phyloP scores from a whole-genome alignment of 92 coral and sea anemone species.

The Anthopleura xanthogrammica region DNA sequence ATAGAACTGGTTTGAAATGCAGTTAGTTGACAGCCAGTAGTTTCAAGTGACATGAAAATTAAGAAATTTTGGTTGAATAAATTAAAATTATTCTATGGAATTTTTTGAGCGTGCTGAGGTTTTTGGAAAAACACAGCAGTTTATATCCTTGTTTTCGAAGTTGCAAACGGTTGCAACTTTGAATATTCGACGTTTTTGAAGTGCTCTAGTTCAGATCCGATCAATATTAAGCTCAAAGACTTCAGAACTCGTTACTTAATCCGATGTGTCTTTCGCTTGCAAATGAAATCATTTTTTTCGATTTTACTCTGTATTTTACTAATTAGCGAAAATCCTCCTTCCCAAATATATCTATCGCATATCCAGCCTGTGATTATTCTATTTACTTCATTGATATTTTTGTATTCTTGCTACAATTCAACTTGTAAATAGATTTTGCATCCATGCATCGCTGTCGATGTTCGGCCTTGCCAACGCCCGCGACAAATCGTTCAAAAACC shows the following conservation, averaged over 20 bases:
- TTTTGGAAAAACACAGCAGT: neutral
- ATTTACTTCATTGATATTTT: neutral
- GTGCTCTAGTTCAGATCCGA: neutral
- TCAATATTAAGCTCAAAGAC: conserved; percentile 1
- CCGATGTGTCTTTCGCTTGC: neutral
- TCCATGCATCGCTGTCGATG: too few species aligned
- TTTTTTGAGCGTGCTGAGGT: too few species aligned
- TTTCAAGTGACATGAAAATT: neutral
- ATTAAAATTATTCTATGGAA: too few species aligned
- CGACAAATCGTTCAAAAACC: neutral
- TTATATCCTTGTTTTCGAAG: neutral
- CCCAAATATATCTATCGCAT: neutral
- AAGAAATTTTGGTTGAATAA: neutral
- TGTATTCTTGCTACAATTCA: neutral
- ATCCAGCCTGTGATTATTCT: neutral
- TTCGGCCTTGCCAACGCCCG: too few species aligned
- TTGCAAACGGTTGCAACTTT: neutral
- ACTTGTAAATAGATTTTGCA: neutral
- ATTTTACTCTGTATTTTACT: neutral
- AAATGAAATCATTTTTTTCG: neutral
- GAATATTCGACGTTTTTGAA: neutral
- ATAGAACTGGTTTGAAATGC: neutral
- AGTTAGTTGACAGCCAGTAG: neutral
- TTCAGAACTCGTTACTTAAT: neutral
- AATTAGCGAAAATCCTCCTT: neutral